These are phyloP conservation scores for Hecatera dysodea DNA, from an alignment of 2,888 invertebrate genomes.

Conservation along the genomic window DNA sequence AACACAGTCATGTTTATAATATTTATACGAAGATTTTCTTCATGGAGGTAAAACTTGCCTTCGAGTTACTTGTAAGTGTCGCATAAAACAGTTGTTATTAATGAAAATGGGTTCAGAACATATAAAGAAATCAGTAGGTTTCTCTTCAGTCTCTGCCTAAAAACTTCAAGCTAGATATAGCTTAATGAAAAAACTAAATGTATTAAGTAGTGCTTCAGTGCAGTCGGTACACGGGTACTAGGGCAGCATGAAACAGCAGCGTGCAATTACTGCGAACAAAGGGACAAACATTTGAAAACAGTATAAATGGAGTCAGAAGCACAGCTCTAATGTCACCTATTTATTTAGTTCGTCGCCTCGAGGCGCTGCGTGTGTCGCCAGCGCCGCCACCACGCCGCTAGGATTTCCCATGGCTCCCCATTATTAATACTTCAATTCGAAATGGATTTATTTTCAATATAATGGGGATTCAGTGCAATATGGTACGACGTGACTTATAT, in stretches of 20 bases:
- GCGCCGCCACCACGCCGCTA: slow-evolving; percentile 42
- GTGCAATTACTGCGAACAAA: slow-evolving; percentile 60
- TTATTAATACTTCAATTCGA: slow-evolving; percentile 68
- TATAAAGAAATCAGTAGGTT: slow-evolving; percentile 6
- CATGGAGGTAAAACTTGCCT: background rate
- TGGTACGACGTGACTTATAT: slow-evolving; percentile 13
- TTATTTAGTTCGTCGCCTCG: slow-evolving; percentile 55
- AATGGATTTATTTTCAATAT: slow-evolving; percentile 71
- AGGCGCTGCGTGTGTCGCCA: slow-evolving; percentile 29
- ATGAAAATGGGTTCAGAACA: background rate
- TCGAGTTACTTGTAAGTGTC: background rate
- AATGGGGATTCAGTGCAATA: slow-evolving; percentile 45
- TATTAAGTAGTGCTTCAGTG: slow-evolving; percentile 19
- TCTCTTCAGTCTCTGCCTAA: background rate
- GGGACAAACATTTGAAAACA: slow-evolving; percentile 58
- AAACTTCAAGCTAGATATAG: background rate
- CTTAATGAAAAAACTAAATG: slow-evolving; percentile 12
- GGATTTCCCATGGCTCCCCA: slow-evolving; percentile 71
- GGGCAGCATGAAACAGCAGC: slow-evolving; percentile 42
- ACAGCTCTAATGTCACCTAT: slow-evolving; percentile 60
- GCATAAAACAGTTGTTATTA: slow-evolving; percentile 10
- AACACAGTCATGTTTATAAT: background rate
- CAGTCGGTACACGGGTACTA: slow-evolving; percentile 33
- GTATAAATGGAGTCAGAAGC: slow-evolving; percentile 59
- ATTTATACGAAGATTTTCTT: background rate